phyloP scores from a whole-genome alignment of 2,113 vertebrate species.

The Pseudorectes ferrugineus region DNA sequence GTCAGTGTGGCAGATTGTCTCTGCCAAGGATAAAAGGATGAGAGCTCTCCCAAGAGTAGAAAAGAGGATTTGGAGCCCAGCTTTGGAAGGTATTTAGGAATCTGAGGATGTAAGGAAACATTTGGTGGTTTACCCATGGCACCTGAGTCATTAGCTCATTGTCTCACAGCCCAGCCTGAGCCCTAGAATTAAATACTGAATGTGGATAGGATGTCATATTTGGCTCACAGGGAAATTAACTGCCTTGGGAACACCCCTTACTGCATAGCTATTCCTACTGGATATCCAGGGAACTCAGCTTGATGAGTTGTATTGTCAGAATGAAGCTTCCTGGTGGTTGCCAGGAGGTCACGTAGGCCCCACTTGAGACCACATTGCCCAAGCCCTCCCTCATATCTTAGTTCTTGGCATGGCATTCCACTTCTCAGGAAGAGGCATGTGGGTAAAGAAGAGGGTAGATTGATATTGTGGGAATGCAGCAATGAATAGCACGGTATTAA shows the following conservation, averaged over 20 bases:
- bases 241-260: neutral
- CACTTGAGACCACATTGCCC: accelerated
- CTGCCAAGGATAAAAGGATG: neutral
- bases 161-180: neutral
- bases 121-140: neutral
- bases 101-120: neutral
- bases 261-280: neutral
- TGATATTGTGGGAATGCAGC: neutral
- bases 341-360: neutral
- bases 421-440: neutral
- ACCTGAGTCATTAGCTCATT: neutral
- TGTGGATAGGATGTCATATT: accelerated
- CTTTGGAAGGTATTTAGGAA: neutral
- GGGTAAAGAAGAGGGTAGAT: neutral
- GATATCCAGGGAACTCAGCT: neutral
- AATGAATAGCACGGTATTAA: neutral
- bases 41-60: neutral
- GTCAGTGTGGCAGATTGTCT: neutral
- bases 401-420: accelerated
- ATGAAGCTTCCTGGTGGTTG: neutral
- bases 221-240: neutral
- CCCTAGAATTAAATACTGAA: neutral
- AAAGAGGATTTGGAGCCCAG: neutral
- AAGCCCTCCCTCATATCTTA: neutral
- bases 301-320: neutral